These are phyloP conservation scores for Calypte anna DNA, from an alignment of 2,113 vertebrate genomes.

Conservation along the genomic window DNA sequence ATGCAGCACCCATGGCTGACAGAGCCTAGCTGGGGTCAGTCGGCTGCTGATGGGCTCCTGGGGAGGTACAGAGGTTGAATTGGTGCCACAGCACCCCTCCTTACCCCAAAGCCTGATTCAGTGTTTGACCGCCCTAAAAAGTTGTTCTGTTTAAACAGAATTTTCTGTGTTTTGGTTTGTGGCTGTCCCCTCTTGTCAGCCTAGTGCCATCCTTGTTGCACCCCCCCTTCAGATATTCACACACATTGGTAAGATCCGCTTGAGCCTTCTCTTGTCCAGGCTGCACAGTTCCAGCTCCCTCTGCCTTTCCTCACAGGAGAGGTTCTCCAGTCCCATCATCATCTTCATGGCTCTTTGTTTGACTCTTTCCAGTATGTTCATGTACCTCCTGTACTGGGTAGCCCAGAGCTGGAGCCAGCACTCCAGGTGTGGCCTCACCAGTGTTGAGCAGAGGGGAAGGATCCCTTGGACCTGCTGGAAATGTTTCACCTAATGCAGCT, in stretches of 20 bases:
- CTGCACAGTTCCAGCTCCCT: background rate
- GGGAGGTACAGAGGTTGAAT: background rate
- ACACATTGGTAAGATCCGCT: background rate
- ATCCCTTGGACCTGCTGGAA: background rate
- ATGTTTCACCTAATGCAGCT: background rate
- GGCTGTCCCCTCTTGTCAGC: background rate
- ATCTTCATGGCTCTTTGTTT: background rate
- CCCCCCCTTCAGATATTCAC: background rate
- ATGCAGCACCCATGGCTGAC: background rate
- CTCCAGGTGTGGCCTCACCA: background rate
- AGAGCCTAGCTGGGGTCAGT: background rate
- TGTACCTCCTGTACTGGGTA: background rate
- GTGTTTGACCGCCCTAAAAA: background rate
- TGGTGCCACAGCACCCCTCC: background rate
- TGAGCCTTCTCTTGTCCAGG: background rate
- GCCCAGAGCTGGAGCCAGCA: background rate
- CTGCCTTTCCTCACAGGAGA: background rate
- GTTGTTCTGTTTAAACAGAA: background rate
- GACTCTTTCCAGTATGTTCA: background rate
- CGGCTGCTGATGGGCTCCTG: background rate
- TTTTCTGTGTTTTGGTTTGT: background rate
- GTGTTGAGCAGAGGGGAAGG: background rate
- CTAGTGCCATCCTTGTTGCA: background rate
- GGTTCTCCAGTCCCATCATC: background rate
- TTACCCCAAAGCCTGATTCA: background rate